Conservation (phyloP, 2,113 vertebrate genomes). For the Festucalex cinctus region DNA sequence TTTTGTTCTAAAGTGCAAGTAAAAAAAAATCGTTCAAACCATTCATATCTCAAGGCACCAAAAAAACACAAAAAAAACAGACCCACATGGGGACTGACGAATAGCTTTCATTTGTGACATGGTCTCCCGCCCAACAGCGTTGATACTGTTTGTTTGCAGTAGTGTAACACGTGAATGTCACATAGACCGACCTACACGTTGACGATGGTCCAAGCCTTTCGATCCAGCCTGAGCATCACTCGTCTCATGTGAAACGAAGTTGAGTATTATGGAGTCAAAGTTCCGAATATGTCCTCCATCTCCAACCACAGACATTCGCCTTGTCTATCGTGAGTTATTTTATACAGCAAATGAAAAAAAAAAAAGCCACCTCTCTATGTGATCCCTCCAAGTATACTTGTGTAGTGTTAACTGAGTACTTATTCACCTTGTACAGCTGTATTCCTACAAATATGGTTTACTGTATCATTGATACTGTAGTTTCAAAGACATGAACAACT, state of each 20-base stretch:
- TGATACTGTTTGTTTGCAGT: no score
- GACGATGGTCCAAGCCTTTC: background rate
- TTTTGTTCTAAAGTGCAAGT: no score
- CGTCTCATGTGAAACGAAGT: background rate
- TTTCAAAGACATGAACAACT: conserved; percentile 99
- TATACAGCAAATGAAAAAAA: conserved; percentile 52
- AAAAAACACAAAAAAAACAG: background rate
- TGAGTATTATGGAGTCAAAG: conserved; percentile 17
- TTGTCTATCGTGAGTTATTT: conserved; percentile 82
- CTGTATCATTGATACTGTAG: conserved; percentile 97
- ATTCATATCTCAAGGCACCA: background rate
- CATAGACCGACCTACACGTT: background rate
- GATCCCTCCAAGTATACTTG: conserved; percentile 92
- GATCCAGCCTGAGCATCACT: background rate
- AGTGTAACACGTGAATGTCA: background rate
- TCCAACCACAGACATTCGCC: conserved; percentile 66
- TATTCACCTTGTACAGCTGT: conserved; percentile 98
- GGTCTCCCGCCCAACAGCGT: background rate
- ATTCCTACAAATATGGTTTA: conserved; percentile 99
- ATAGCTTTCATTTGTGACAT: background rate
- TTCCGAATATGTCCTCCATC: conserved; percentile 70
- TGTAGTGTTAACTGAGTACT: conserved; percentile 99
- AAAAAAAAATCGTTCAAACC: background rate
- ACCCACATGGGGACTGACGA: no score
- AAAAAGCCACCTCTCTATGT: conserved; percentile 34